Evolutionary conservation across 2,797 vertebrate genomes (phyloP), one percentile per base, ranked within the genome.

Genomic region (Dendrocincla tyrannina): DNA sequence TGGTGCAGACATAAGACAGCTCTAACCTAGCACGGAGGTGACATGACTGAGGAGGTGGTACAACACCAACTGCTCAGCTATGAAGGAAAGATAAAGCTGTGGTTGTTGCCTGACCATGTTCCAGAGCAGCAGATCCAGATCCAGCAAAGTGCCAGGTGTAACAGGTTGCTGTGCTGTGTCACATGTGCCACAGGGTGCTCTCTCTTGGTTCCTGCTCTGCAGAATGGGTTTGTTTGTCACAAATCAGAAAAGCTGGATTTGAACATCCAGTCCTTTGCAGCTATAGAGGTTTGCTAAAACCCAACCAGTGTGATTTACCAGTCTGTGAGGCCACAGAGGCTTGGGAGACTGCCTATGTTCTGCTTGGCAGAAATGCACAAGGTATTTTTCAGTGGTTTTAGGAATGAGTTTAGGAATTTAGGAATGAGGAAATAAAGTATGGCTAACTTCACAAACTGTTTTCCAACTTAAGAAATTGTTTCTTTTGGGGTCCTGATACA

Each of bases 161-260:
- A 42, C 42, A 41, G 3, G 27, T 4, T 9, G 30, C 49, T 44
- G 39, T n/a, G 59, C 52, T 78, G 33, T 3, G 6, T 35, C 27
- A 64, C 17, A 0, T 1, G 1, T 41, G 42, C 60, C 12, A 28
- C 66, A 47, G 27, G 1, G 0, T 28, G 8, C 5, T 55, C 42
- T 58, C 28, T 78, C 7, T 1, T 44, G 17, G 30, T 25, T 75
- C 28, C 77, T 82, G 63, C 53, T 35, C 47, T 39, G n/a, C 52
- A 39, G 27, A 77, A 32, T 0, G 0, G 4, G 3, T 60, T 39
- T 85, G 44, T 37, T 27, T 64, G 24, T 63, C 5, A 11, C 11
- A 17, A 3, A 41, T 77, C 8, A 12, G 52, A 47, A 68, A 79
- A 72, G 18, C 18, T 74, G 46, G 23, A 69, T 50, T 20, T 62